Percentiles rank a stretch among this genome's conserved stretches.
Conservation (phyloP, 2,888 invertebrate genomes). For the Silvanus unidentatus region DNA sequence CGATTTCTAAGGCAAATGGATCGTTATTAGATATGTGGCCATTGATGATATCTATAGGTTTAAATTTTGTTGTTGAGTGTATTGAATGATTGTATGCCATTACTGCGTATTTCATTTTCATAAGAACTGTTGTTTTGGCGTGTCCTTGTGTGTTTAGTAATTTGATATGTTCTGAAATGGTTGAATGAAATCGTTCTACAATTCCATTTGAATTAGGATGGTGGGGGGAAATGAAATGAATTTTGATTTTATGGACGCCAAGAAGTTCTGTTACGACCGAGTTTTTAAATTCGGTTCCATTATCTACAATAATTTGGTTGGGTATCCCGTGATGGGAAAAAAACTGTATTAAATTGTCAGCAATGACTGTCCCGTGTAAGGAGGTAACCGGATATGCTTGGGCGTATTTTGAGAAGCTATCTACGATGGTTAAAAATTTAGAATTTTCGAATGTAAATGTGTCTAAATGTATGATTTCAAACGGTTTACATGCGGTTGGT, state of each 20-base stretch:
- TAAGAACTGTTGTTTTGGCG: background rate
- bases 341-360: background rate
- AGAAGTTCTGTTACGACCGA: background rate
- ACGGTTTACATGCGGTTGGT: too few species aligned
- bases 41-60: background rate
- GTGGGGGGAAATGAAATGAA: too few species aligned
- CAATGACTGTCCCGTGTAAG: background rate
- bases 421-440: background rate
- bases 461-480: too few species aligned
- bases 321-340: background rate
- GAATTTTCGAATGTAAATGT: background rate
- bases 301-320: background rate
- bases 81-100: too few species aligned
- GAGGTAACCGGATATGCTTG: background rate
- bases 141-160: background rate
- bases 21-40: background rate
- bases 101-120: too few species aligned
- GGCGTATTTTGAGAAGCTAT: slow-evolving; percentile 1
- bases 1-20: background rate
- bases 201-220: background rate
- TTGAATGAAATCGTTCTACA: too few species aligned
- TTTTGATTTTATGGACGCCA: background rate
- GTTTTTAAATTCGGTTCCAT: too few species aligned
- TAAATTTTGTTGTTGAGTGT: too few species aligned
- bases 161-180: background rate